These are phyloP conservation scores for Hystrix brachyura DNA, from an alignment of 2,113 vertebrate species.

Conservation along the genomic window DNA sequence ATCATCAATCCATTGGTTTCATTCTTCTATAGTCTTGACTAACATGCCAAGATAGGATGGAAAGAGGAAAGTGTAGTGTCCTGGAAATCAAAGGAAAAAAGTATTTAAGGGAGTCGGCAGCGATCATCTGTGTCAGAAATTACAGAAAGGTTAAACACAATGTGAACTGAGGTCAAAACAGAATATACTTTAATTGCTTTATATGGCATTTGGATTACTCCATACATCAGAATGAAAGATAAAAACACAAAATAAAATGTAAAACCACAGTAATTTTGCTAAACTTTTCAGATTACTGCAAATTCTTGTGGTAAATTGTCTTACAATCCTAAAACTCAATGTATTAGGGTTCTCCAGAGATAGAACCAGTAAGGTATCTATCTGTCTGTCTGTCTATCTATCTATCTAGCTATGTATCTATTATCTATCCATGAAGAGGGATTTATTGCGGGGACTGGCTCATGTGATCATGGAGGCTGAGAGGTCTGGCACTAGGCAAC, in stretches of 20 bases:
- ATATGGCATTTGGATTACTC: neutral
- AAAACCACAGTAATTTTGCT: neutral
- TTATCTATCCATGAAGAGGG: no score
- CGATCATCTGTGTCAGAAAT: neutral
- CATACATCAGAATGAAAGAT: neutral
- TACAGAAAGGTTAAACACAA: neutral
- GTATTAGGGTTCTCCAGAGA: neutral
- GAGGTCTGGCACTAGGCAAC: neutral
- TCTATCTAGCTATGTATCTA: neutral
- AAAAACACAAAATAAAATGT: neutral
- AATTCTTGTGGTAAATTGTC: neutral
- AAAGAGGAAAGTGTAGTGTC: neutral
- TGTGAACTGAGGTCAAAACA: neutral
- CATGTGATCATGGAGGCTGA: neutral
- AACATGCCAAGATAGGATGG: neutral
- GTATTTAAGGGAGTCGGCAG: neutral
- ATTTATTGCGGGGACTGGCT: neutral
- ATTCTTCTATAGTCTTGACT: neutral
- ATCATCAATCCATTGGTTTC: neutral
- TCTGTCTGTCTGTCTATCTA: neutral
- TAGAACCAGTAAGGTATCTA: neutral
- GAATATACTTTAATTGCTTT: neutral
- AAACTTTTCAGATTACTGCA: neutral
- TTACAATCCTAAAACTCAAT: neutral
- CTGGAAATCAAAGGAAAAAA: neutral